A percentile compares a stretch with the other conserved stretches of the same genome.
These are phyloP conservation scores for Philotrypesis tridentata DNA, from an alignment of 1,140 invertebrate species.

Conservation along the genomic window DNA sequence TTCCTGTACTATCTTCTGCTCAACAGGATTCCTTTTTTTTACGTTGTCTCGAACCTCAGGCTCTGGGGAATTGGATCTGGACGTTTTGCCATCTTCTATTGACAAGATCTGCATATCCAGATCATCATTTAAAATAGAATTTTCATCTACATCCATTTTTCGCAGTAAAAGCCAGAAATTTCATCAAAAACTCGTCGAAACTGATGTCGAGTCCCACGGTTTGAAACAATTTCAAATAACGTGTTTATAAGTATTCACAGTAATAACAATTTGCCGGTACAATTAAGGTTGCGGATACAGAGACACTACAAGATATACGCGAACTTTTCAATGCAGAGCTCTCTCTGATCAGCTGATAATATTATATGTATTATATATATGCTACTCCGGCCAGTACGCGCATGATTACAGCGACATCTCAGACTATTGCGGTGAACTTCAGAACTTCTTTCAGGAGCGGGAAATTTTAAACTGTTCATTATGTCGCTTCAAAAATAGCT, in stretches of 20 bases:
- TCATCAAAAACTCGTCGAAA: no score
- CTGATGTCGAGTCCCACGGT: no score
- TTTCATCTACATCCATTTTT: constrained; percentile 28
- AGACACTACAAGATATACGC: no score
- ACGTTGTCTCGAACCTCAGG: constrained; percentile 48
- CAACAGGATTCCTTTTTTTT: constrained; percentile 58
- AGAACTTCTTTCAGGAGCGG: background rate
- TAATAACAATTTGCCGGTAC: background rate
- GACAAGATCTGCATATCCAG: constrained; percentile 40
- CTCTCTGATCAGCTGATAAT: background rate
- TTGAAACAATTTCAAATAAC: no score
- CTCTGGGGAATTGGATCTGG: background rate
- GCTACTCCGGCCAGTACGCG: no score
- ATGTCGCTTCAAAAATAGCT: no score
- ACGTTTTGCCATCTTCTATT: background rate
- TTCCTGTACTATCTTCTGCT: constrained; percentile 61
- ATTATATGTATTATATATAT: no score
- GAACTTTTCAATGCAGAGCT: background rate
- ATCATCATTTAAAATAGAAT: constrained; percentile 20
- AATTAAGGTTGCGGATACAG: no score
- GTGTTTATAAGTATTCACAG: background rate
- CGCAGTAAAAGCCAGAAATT: background rate
- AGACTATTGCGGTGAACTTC: background rate
- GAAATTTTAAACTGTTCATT: no score
- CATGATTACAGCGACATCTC: background rate